Conservation (phyloP, 2,888 invertebrate genomes). For the Morinoia aosen region DNA sequence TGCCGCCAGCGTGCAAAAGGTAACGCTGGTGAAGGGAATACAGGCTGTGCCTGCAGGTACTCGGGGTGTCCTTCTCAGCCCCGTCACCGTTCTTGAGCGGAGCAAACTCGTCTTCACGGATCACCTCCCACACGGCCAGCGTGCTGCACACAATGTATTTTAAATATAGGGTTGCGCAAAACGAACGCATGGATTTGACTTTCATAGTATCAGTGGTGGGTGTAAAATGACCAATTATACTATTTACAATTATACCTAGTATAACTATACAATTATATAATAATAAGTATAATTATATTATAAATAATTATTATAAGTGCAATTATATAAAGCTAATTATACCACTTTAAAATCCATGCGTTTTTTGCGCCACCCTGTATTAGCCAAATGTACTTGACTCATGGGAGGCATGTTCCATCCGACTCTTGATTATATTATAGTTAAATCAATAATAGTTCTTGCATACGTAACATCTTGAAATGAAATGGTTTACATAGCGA, state of each 20-base stretch:
- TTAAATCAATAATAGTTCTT: not conserved
- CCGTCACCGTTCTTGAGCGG: constrained; percentile 95
- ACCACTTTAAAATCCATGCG: too few species aligned
- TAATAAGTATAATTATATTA: too few species aligned
- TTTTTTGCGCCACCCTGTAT: not conserved
- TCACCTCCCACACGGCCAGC: constrained; percentile 93
- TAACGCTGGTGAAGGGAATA: constrained; percentile 84
- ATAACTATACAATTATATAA: too few species aligned
- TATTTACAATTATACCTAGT: too few species aligned
- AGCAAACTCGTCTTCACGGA: constrained; percentile 94
- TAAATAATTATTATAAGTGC: too few species aligned
- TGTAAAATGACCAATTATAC: too few species aligned
- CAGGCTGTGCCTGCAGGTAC: constrained; percentile 85
- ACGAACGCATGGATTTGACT: too few species aligned
- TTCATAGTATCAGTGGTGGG: too few species aligned
- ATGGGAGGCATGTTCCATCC: not conserved
- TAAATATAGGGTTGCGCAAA: too few species aligned
- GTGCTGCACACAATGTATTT: constrained; percentile 72
- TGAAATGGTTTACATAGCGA: not conserved
- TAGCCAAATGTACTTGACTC: not conserved
- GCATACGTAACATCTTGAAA: not conserved
- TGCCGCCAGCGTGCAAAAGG: constrained; percentile 86
- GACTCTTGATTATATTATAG: not conserved
- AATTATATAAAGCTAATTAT: too few species aligned
- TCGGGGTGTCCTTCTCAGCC: constrained; percentile 90